Evolutionary conservation across 2,888 invertebrate species (phyloP), one percentile per base, ranked within the genome.

Genomic region (Cephus pygmeus): DNA sequence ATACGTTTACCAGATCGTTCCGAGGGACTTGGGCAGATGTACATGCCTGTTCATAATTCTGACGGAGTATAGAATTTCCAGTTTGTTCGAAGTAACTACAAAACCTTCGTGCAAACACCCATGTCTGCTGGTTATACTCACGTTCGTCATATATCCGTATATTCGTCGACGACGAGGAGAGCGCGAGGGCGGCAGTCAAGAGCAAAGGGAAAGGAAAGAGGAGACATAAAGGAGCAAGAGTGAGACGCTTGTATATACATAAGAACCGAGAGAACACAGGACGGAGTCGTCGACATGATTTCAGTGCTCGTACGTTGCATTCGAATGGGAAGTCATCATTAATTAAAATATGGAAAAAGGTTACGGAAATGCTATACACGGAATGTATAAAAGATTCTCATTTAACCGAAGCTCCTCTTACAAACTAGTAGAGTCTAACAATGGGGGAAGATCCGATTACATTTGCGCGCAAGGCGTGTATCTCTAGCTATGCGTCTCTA

Each of bases 361-460:
- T 82, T 83, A 79, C 81, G 31, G 79, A 78, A 34, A 77, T 81
- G 82, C 81, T 80, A 84, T 85, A 86, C 84, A 85, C 83, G 83
- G 85, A 82, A 87, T 84, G 83, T 86, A 87, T 87, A 87, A 87
- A 87, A 87, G 87, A 86, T 85, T 85, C 87, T 87, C 87, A 85
- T 87, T 87, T 87, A 84, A 86, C 84, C 83, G 85, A 71, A 71
- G 31, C 71, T 34, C 71, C 71, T 34, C 71, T 56, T 56, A 56
- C 56, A 56, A 56, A 56, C 56, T 15, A 56, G 56, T 56, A 9
- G 56, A 56, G 23, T 56, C 23, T 56, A 23, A 56, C 23, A 56
- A 56, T 56, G 23, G 56, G 9, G 6, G 23, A 23, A 56, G 56
- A 56, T 56, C 56, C 23, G 56, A 56, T 56, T 56, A 56, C 56